phyloP scores from a whole-genome alignment of 2,113 vertebrate species.

The Aegithalos caudatus region DNA sequence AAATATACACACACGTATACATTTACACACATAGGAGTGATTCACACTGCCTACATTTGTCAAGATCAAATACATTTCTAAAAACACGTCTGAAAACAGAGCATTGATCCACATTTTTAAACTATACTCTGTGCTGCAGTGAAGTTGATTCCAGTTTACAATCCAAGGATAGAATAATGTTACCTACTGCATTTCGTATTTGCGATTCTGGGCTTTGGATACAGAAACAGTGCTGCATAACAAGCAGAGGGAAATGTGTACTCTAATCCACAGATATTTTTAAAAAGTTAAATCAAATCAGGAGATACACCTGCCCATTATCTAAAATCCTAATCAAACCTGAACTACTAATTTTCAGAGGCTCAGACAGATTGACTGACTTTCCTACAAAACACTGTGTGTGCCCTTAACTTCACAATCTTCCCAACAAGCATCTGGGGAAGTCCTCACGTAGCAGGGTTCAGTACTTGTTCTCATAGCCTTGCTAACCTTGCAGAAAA shows the following conservation, averaged over 20 bases:
- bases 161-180: background rate
- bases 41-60: slow-evolving; percentile 48
- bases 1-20: slow-evolving; percentile 5
- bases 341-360: background rate
- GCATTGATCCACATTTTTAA: background rate
- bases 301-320: background rate
- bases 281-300: background rate
- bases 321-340: background rate
- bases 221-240: background rate
- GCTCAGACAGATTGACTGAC: background rate
- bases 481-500: slow-evolving; percentile 1
- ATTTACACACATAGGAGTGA: slow-evolving; percentile 44
- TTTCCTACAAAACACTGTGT: background rate
- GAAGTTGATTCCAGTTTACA: background rate
- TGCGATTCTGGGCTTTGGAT: background rate
- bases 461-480: background rate
- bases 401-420: background rate
- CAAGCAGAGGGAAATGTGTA: background rate
- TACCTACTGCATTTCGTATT: background rate
- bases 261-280: background rate
- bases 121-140: background rate
- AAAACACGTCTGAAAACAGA: slow-evolving; percentile 24
- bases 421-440: background rate
- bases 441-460: background rate
- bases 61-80: background rate